phyloP scores from a whole-genome alignment of 92 coral and sea anemone species.

The Palythoa caribaeorum region DNA sequence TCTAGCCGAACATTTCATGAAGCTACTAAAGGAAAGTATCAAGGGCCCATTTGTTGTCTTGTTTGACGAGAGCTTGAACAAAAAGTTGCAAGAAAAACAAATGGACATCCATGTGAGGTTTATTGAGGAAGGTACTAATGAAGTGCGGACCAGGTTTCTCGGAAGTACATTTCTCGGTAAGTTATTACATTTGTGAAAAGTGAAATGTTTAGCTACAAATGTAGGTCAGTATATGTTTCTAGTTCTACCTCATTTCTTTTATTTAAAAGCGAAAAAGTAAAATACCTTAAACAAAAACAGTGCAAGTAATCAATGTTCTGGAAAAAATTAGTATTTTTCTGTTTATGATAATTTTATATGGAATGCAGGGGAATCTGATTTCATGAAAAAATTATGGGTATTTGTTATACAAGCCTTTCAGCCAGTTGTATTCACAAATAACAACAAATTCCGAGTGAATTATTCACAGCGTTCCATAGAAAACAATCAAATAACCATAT shows the following conservation, averaged over 20 bases:
- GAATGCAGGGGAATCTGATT: constrained; percentile 9
- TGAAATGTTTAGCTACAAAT: constrained; percentile 6
- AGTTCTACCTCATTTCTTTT: constrained; percentile 2
- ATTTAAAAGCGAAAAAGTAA: constrained; percentile 1
- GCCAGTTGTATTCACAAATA: constrained; percentile 7
- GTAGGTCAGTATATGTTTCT: constrained; percentile 7
- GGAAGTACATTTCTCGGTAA: background rate
- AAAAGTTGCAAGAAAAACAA: background rate
- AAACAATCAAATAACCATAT: constrained; percentile 5
- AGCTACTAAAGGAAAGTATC: background rate
- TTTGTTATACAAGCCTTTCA: constrained; percentile 7
- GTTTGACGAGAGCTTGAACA: background rate
- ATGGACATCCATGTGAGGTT: background rate
- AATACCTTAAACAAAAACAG: constrained; percentile 2
- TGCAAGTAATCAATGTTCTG: constrained; percentile 7
- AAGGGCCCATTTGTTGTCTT: background rate
- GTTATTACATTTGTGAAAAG: constrained; percentile 5
- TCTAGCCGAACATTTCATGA: background rate
- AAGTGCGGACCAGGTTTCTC: background rate
- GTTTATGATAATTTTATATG: background rate
- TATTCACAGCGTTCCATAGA: constrained; percentile 5
- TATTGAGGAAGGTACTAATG: background rate
- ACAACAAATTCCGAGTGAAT: constrained; percentile 1
- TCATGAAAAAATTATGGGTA: constrained; percentile 6
- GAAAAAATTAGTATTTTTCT: constrained; percentile 1